phyloP scores from a whole-genome alignment of 2,888 invertebrate species.

The Gastrophysa polygoni region DNA sequence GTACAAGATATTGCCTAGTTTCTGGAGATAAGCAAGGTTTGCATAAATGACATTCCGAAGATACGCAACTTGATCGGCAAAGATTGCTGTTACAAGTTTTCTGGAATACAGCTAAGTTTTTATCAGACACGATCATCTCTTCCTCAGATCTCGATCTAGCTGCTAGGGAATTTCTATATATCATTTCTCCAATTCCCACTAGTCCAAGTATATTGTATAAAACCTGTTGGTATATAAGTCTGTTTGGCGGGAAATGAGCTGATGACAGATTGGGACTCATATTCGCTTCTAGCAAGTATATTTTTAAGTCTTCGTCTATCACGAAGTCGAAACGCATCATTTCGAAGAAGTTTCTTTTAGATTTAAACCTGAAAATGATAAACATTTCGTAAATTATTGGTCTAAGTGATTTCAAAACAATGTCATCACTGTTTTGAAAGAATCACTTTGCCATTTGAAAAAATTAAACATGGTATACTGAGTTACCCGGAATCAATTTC shows the following conservation, averaged over 20 bases:
- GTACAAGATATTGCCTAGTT: slow-evolving; percentile 65
- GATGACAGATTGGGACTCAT: slow-evolving; percentile 98
- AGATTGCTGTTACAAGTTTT: slow-evolving; percentile 66
- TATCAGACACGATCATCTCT: slow-evolving; percentile 66
- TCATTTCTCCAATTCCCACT: slow-evolving; percentile 71
- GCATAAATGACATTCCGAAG: slow-evolving; percentile 77
- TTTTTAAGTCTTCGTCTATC: slow-evolving; percentile 83
- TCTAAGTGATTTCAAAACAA: no score
- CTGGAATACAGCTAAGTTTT: slow-evolving; percentile 79
- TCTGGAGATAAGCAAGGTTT: slow-evolving; percentile 72
- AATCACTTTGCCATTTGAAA: no score
- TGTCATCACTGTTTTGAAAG: no score
- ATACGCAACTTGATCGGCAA: slow-evolving; percentile 68
- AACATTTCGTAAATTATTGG: no score
- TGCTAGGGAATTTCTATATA: slow-evolving; percentile 55
- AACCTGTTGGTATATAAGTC: slow-evolving; percentile 89
- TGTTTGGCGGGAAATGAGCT: slow-evolving; percentile 88
- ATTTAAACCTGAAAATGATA: slow-evolving; percentile 58
- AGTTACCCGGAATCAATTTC: no score
- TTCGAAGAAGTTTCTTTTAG: slow-evolving; percentile 84
- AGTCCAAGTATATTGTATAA: slow-evolving; percentile 82
- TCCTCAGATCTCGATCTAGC: slow-evolving; percentile 44
- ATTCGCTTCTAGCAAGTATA: slow-evolving; percentile 93
- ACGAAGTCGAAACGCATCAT: slow-evolving; percentile 94
- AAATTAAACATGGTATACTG: no score